These are phyloP conservation scores for Rousettus madagascariensis DNA, from an alignment of 2,797 vertebrate species.

Conservation along the genomic window DNA sequence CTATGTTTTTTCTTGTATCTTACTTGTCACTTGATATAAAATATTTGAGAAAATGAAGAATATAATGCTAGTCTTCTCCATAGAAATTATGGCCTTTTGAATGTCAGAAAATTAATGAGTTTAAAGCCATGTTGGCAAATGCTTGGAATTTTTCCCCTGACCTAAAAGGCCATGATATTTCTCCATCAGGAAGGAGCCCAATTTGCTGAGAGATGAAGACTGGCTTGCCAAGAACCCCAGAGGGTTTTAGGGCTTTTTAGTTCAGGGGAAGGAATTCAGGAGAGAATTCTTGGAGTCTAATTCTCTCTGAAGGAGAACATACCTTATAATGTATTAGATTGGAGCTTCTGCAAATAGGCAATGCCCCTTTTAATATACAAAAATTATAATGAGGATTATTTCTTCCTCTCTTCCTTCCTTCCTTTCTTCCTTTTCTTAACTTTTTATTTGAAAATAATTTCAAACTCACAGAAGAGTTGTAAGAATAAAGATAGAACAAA, in stretches of 20 bases:
- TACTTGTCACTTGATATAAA: background rate
- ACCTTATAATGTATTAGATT: background rate
- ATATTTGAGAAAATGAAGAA: constrained; percentile 13
- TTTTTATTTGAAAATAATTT: constrained; percentile 48
- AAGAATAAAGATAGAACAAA: background rate
- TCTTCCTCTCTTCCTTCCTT: too few relatives aligned
- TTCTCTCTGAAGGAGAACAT: background rate
- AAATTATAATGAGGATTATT: background rate
- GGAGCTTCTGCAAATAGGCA: background rate
- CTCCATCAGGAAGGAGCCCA: background rate
- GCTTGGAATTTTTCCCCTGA: background rate
- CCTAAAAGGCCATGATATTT: background rate
- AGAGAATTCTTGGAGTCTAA: background rate
- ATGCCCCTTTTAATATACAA: background rate
- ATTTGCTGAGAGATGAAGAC: background rate
- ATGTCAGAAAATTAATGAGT: background rate
- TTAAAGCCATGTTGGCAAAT: background rate
- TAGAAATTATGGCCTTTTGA: background rate
- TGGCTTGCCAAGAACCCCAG: background rate
- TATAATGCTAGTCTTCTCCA: background rate
- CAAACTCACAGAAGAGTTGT: background rate
- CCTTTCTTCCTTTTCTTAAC: too few relatives aligned
- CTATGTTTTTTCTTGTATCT: background rate
- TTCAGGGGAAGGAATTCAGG: background rate
- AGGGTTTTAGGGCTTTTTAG: background rate